Evolutionary conservation across 2,888 invertebrate genomes (phyloP).

Genomic region (Pediacus dermestoides): DNA sequence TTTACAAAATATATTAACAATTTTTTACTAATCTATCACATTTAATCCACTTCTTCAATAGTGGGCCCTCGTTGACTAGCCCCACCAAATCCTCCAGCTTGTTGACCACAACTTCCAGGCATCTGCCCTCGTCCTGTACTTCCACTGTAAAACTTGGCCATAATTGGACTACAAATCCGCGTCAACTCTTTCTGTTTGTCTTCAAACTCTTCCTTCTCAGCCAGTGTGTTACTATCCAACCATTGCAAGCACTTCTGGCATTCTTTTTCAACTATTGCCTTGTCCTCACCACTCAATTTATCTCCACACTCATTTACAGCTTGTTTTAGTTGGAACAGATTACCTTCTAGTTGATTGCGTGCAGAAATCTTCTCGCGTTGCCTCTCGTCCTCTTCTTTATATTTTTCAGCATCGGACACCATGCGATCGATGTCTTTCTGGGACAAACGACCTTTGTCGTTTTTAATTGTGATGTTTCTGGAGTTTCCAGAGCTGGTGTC

Average conservation of each 20-base stretch:
- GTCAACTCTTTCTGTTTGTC: slow-evolving; percentile 56
- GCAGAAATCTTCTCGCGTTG: slow-evolving; percentile 64
- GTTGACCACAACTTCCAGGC: slow-evolving; percentile 6
- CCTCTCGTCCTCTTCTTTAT: slow-evolving; percentile 68
- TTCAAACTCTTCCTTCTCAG: slow-evolving; percentile 66
- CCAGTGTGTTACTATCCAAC: slow-evolving; percentile 64
- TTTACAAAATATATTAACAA: too few relatives aligned
- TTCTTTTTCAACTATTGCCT: slow-evolving; percentile 52
- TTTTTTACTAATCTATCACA: too few relatives aligned
- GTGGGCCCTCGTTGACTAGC: background rate
- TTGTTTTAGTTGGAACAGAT: slow-evolving; percentile 66
- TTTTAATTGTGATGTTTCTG: slow-evolving; percentile 76
- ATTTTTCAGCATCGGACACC: slow-evolving; percentile 70
- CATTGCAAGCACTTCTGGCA: slow-evolving; percentile 61
- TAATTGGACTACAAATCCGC: slow-evolving; percentile 54
- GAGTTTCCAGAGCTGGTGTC: slow-evolving; percentile 62
- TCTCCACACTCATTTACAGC: slow-evolving; percentile 61
- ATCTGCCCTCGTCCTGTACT: slow-evolving; percentile 17
- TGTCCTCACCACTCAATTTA: slow-evolving; percentile 63
- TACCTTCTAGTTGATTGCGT: slow-evolving; percentile 69
- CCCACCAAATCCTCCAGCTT: slow-evolving; percentile 5
- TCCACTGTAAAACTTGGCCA: slow-evolving; percentile 54
- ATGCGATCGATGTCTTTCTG: slow-evolving; percentile 80
- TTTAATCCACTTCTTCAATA: slow-evolving; percentile 8
- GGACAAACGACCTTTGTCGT: slow-evolving; percentile 76